A percentile compares a stretch with the other conserved stretches of the same genome.
Evolutionary conservation across 2,113 vertebrate genomes (phyloP).

Genomic region (Lanius collurio): DNA sequence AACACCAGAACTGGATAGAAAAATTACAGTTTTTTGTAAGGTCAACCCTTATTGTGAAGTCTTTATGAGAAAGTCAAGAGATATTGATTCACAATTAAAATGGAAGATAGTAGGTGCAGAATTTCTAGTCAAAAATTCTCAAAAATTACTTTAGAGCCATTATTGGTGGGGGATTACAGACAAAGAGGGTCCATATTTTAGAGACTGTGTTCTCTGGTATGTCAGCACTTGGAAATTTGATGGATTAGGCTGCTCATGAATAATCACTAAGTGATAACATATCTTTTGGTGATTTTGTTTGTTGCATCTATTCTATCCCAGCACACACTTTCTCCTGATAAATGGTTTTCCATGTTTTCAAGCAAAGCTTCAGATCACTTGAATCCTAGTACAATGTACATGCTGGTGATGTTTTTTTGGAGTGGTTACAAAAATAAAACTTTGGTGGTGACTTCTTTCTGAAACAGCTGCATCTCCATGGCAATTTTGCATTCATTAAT

Average conservation of each 20-base stretch:
- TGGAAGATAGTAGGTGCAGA: not conserved
- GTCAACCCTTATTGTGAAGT: not conserved
- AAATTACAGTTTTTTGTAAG: not conserved
- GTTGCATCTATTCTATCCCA: not conserved
- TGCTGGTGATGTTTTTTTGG: not conserved
- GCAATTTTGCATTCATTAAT: not conserved
- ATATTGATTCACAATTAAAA: not conserved
- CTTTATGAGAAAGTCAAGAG: not conserved
- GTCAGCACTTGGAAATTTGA: not conserved
- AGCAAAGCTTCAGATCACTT: not conserved
- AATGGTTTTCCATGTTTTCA: not conserved
- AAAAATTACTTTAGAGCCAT: not conserved
- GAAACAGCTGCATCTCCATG: not conserved
- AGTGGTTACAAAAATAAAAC: not conserved
- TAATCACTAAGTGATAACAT: not conserved
- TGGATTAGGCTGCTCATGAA: not conserved
- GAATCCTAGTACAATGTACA: not conserved
- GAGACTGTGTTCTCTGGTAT: not conserved
- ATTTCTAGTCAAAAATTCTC: not conserved
- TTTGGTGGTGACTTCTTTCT: not conserved
- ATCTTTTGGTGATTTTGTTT: not conserved
- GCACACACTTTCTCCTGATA: not conserved
- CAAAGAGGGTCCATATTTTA: not conserved
- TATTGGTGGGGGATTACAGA: not conserved
- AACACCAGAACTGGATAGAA: not conserved